Conservation (phyloP, 2,888 invertebrate species). For the Holacanthella duospinosa region DNA sequence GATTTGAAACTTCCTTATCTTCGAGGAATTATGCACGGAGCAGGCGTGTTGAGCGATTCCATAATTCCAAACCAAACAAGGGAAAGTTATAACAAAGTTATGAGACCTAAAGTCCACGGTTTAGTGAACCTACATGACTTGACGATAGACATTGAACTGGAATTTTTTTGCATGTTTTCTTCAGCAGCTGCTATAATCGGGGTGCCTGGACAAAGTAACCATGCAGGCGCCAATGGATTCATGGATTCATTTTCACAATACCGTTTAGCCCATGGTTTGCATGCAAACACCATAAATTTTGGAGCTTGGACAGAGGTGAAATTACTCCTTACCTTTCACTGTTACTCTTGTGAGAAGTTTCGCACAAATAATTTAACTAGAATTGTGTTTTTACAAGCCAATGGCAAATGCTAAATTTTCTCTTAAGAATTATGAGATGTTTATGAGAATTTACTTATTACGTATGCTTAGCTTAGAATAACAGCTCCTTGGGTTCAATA, state of each 20-base stretch:
- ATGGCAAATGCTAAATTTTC: too few relatives aligned
- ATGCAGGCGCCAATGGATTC: constrained; percentile 7
- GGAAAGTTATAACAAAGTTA: background rate
- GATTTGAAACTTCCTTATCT: background rate
- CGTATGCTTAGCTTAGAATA: constrained; percentile 14
- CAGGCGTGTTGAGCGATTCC: background rate
- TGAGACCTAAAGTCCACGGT: constrained; percentile 2
- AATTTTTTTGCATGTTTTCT: constrained; percentile 8
- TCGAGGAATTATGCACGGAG: constrained; percentile 3
- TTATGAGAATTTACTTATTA: background rate
- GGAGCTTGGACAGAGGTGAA: constrained; percentile 16
- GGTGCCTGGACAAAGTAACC: constrained; percentile 1
- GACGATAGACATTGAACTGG: background rate
- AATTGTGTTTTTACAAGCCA: too few relatives aligned
- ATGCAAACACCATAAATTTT: constrained; percentile 22
- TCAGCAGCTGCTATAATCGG: constrained; percentile 1
- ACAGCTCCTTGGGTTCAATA: too few relatives aligned
- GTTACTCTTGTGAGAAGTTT: too few relatives aligned
- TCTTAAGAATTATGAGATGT: too few relatives aligned
- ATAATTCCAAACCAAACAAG: background rate
- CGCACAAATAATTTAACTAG: too few relatives aligned
- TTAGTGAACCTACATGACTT: constrained; percentile 2
- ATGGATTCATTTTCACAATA: constrained; percentile 1
- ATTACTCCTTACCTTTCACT: too few relatives aligned
- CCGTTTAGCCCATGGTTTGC: constrained; percentile 17